Evolutionary conservation across 2,113 vertebrate species (phyloP).

Genomic region (Saimiri boliviensis): DNA sequence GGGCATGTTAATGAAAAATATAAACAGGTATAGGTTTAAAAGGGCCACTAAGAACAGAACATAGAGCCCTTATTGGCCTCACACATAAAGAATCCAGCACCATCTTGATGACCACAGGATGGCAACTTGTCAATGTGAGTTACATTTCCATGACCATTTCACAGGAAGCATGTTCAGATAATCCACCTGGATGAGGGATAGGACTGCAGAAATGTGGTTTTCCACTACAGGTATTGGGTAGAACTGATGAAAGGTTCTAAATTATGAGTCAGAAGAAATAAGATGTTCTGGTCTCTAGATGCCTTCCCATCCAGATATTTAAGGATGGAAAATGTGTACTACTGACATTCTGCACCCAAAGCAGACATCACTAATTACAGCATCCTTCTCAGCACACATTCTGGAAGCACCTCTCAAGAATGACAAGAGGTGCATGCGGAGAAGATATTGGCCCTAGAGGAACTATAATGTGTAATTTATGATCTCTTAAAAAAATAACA

Average conservation of each 20-base stretch:
- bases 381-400: background rate
- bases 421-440: fast-evolving
- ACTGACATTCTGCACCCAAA: background rate
- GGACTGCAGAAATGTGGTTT: background rate
- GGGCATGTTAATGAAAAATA: background rate
- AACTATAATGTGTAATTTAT: background rate
- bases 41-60: background rate
- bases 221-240: background rate
- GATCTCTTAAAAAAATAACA: background rate
- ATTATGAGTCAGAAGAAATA: background rate
- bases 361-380: background rate
- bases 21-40: background rate
- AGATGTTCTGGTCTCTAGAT: background rate
- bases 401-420: background rate
- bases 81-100: background rate
- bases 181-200: background rate
- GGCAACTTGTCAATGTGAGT: background rate
- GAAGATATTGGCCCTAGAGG: background rate
- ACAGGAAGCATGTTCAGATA: background rate
- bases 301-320: background rate
- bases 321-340: background rate
- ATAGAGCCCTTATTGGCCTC: background rate
- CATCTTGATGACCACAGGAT: background rate
- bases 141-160: background rate
- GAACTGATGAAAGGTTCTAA: background rate